Evolutionary conservation across 2,797 vertebrate species (phyloP).

Genomic region (Babyrousa celebensis): DNA sequence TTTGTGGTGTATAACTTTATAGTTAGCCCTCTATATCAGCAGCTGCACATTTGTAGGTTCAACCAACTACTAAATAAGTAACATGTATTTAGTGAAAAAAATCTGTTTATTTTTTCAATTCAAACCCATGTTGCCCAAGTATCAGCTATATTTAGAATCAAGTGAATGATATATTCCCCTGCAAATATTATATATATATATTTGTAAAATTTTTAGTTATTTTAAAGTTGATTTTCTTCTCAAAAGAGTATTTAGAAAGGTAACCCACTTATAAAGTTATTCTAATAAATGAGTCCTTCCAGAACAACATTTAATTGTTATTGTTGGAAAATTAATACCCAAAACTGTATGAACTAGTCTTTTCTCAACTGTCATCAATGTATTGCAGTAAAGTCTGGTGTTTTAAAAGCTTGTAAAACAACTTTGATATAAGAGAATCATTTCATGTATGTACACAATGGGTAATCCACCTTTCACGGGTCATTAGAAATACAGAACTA

Average conservation of each 20-base stretch:
- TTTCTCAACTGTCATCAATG: background rate
- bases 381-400: background rate
- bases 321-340: background rate
- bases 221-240: slow-evolving; percentile 4
- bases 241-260: background rate
- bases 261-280: slow-evolving; percentile 10
- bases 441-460: background rate
- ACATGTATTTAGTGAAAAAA: background rate
- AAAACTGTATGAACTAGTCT: background rate
- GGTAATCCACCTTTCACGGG: slow-evolving; percentile 16
- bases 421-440: background rate
- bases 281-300: background rate
- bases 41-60: background rate
- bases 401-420: slow-evolving; percentile 28
- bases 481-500: slow-evolving; percentile 57
- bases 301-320: slow-evolving; percentile 29
- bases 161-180: background rate
- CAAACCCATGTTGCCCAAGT: background rate
- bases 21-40: background rate
- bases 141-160: background rate
- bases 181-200: background rate
- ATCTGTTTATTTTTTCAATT: background rate
- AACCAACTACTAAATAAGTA: background rate
- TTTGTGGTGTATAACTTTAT: background rate
- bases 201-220: slow-evolving; percentile 12